Evolutionary conservation across 2,797 vertebrate genomes (phyloP).

Genomic region (Ceryle rudis): DNA sequence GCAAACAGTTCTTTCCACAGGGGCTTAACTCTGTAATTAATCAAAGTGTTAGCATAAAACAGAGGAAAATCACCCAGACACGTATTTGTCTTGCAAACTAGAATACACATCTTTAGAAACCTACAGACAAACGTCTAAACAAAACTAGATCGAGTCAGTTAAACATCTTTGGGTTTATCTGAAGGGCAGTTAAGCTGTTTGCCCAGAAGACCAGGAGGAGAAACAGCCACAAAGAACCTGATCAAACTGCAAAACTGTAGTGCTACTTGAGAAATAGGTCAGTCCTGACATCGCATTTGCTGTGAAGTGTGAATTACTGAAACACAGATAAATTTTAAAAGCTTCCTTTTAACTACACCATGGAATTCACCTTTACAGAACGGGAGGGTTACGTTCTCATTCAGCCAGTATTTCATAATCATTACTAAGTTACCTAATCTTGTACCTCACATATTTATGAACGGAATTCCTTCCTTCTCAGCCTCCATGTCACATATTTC

Average conservation of each 20-base stretch:
- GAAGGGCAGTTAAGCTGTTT: not conserved
- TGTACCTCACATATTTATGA: not conserved
- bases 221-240: not conserved
- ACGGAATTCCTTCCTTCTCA: not conserved
- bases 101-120: not conserved
- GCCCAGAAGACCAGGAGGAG: not conserved
- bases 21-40: not conserved
- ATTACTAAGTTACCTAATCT: not conserved
- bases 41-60: not conserved
- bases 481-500: not conserved
- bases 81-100: not conserved
- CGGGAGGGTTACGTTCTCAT: not conserved
- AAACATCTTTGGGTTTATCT: not conserved
- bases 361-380: not conserved
- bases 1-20: not conserved
- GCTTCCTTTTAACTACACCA: not conserved
- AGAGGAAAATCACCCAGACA: not conserved
- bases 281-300: not conserved
- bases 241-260: not conserved
- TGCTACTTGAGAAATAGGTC: not conserved
- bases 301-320: not conserved
- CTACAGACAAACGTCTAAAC: not conserved
- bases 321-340: not conserved
- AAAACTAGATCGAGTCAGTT: not conserved
- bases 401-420: rapidly evolving